Conservation (phyloP, 2,888 invertebrate species). For the Drosophila yooni region DNA sequence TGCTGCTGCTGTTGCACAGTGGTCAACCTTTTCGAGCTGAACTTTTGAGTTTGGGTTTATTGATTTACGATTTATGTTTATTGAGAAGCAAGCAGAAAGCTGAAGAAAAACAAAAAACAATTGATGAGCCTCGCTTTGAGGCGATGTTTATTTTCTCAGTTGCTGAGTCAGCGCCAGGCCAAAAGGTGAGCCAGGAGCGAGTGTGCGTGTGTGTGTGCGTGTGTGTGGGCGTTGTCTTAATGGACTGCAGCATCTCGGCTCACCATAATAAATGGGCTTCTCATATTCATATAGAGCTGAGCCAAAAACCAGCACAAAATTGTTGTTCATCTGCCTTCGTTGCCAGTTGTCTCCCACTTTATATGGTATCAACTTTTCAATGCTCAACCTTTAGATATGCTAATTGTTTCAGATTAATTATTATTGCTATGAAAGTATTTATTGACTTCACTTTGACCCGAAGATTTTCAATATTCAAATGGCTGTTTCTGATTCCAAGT, state of each 20-base stretch:
- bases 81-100: slow-evolving; percentile 44
- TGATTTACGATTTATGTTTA: slow-evolving; percentile 80
- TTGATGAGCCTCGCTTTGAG: slow-evolving; percentile 64
- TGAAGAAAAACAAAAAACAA: slow-evolving; percentile 46
- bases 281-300: slow-evolving; percentile 30
- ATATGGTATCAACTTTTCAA: slow-evolving; percentile 25
- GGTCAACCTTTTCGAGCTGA: slow-evolving; percentile 42
- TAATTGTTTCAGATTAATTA: slow-evolving; percentile 33
- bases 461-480: background rate
- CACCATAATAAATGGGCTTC: slow-evolving; percentile 53
- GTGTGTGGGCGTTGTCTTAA: slow-evolving; percentile 52
- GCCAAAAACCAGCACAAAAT: slow-evolving; percentile 14
- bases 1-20: slow-evolving; percentile 4
- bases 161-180: slow-evolving; percentile 67
- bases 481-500: too few species aligned
- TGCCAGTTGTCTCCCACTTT: background rate
- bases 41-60: slow-evolving; percentile 64
- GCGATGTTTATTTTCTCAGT: slow-evolving; percentile 2
- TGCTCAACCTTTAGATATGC: slow-evolving; percentile 29
- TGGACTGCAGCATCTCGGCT: slow-evolving; percentile 43
- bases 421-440: slow-evolving; percentile 13
- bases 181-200: slow-evolving; percentile 60
- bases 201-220: slow-evolving; percentile 4
- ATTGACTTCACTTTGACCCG: background rate
- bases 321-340: background rate